Base-by-base conservation (phyloP, 2,113 vertebrate genomes). In the Fukomys damarensis region DNA sequence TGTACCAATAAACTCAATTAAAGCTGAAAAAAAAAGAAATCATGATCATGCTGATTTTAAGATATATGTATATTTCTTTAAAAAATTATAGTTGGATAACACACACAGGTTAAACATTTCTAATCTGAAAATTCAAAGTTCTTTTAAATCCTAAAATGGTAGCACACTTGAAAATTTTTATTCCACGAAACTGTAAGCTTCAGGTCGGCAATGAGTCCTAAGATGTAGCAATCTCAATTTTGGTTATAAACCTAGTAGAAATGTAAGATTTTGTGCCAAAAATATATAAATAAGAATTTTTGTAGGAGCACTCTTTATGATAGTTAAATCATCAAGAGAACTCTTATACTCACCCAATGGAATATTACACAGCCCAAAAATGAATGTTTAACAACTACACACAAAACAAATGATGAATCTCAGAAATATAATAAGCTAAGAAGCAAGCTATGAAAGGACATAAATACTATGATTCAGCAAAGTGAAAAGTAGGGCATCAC, bases 31-130 rank as follows among this genome's bases (percentile, higher is more conserved):
- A n/a, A n/a, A n/a, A n/a, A n/a, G n/a, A n/a, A 87, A 54, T 56
- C 52, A 81, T 81, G 56, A 79, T 26, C 35, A 52, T 72, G n/a
- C 4, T 96, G 76, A 84, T 52, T 92, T 80, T 94, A 94, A 81
- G 24, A 46, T 58, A 43, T 80, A 41, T 52, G 35, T 32, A 58
- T n/a, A 32, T 56, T 41, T n/a, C 0, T 35, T 80, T 85, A 95
- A 83, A 52, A 91, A 87, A 61, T 35, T 35, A 49, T 49, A 66
- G 17, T 41, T 3, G 86, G 22, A 89, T 76, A 28, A 0, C 0
- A 77, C 35, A 80, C 8, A 58, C 9, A 56, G 4, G 5, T 70
- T 87, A 24, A 87, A 32, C 1, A 56, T 41, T 54, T 68, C 19
- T 86, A 41, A 12, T 72, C 35, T 70, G 65, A 72, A 56, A 87